These are phyloP conservation scores for Echinops telfairi DNA, from an alignment of 2,113 vertebrate genomes.

Conservation along the genomic window DNA sequence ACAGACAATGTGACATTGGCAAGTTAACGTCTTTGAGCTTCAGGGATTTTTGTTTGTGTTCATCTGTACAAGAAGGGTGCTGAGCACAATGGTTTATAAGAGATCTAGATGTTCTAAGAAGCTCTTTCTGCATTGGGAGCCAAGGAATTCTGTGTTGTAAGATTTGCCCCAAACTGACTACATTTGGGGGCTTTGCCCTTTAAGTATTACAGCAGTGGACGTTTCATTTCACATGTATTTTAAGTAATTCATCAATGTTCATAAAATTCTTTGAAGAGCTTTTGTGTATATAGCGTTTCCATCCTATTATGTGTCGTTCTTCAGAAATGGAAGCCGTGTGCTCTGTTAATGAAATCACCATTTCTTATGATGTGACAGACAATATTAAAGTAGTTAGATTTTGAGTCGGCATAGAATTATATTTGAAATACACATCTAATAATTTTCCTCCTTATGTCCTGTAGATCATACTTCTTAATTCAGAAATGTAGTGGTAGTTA, in stretches of 20 bases:
- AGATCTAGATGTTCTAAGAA: conserved; percentile 44
- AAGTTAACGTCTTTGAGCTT: conserved; percentile 30
- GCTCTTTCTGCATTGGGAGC: conserved; percentile 6
- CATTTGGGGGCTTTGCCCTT: conserved; percentile 42
- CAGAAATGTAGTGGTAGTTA: conserved; percentile 37
- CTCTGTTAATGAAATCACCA: conserved; percentile 44
- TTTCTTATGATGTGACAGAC: conserved; percentile 45
- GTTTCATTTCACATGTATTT: conserved; percentile 60
- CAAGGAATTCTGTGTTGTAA: conserved; percentile 39
- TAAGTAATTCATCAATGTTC: conserved; percentile 62
- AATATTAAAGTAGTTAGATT: conserved; percentile 41
- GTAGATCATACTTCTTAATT: conserved; percentile 58
- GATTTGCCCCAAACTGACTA: conserved; percentile 34
- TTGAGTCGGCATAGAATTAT: conserved; percentile 41
- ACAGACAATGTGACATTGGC: not conserved
- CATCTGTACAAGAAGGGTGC: conserved; percentile 17
- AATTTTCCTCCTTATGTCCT: conserved; percentile 46
- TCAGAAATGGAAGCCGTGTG: conserved; percentile 33
- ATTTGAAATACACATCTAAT: conserved; percentile 61
- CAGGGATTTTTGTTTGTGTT: not conserved
- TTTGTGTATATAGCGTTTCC: conserved; percentile 50
- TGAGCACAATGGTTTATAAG: conserved; percentile 31
- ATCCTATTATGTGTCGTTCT: conserved; percentile 30
- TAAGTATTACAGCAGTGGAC: conserved; percentile 54
- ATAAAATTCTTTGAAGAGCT: conserved; percentile 51